Conservation (phyloP, 2,888 invertebrate species). For the Pheosia tremula region DNA sequence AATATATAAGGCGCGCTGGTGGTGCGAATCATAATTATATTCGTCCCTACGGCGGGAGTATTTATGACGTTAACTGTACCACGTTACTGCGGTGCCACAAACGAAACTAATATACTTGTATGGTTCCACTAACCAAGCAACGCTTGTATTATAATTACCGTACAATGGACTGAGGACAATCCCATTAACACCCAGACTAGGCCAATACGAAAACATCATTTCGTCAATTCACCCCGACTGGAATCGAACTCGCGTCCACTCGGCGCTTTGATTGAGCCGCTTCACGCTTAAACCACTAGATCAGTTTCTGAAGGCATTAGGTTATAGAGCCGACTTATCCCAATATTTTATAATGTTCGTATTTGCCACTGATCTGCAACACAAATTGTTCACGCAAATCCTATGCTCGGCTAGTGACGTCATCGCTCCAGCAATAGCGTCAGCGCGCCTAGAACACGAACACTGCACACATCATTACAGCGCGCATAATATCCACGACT, state of each 20-base stretch:
- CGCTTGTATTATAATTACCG: no score
- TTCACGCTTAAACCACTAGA: no score
- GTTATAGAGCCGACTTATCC: no score
- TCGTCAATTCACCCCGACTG: no score
- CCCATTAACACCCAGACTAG: no score
- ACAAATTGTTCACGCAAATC: not conserved
- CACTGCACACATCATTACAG: conserved; percentile 27
- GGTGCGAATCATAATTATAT: not conserved
- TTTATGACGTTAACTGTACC: not conserved
- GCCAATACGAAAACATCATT: no score
- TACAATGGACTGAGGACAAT: no score
- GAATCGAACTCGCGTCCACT: no score
- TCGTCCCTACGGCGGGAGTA: not conserved
- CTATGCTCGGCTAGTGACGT: conserved; percentile 11
- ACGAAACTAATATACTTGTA: not conserved
- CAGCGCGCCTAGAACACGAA: conserved; percentile 19
- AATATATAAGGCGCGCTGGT: not conserved
- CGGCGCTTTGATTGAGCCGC: no score
- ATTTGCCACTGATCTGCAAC: no score
- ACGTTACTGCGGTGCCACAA: not conserved
- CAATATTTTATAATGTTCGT: no score
- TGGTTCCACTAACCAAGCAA: no score
- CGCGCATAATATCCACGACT: conserved; percentile 23
- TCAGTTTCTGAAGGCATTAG: not conserved
- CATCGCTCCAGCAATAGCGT: conserved; percentile 10